Conservation (phyloP, 2,888 invertebrate genomes). For the Linnaemya vulpina region DNA sequence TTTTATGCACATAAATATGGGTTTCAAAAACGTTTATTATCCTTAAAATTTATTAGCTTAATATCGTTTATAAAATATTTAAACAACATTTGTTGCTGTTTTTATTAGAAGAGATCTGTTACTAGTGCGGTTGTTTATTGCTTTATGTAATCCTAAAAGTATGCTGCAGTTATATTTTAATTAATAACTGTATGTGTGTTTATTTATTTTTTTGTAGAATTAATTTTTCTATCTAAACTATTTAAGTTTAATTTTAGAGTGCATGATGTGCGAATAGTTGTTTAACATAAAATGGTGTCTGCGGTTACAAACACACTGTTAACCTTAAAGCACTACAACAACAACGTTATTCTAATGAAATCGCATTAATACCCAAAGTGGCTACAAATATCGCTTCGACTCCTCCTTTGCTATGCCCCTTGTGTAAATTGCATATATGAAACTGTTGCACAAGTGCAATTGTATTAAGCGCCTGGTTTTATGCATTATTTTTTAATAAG, state of each 20-base stretch:
- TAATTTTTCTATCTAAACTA: constrained; percentile 32
- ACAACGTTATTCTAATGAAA: constrained; percentile 2
- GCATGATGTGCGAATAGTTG: neutral
- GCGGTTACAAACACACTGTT: neutral
- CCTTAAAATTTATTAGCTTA: constrained; percentile 45
- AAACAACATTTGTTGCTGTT: neutral
- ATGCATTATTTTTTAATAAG: constrained; percentile 59
- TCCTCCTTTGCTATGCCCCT: neutral
- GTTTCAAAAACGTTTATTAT: constrained; percentile 24
- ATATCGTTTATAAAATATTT: constrained; percentile 36
- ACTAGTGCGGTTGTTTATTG: too few relatives aligned
- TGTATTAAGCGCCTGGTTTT: constrained; percentile 59
- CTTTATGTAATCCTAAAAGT: constrained; percentile 45
- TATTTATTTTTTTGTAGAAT: constrained; percentile 5
- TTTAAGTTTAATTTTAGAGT: neutral
- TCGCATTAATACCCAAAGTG: neutral
- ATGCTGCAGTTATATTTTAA: constrained; percentile 41
- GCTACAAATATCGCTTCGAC: neutral
- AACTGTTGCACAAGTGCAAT: constrained; percentile 42
- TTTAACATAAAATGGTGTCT: neutral
- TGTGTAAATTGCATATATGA: constrained; percentile 4
- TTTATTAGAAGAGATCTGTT: neutral
- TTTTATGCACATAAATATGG: constrained; percentile 1
- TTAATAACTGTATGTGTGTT: neutral
- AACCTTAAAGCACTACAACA: constrained; percentile 38